Evolutionary conservation across 2,113 vertebrate genomes (phyloP).

Genomic region (Sterna hirundo): DNA sequence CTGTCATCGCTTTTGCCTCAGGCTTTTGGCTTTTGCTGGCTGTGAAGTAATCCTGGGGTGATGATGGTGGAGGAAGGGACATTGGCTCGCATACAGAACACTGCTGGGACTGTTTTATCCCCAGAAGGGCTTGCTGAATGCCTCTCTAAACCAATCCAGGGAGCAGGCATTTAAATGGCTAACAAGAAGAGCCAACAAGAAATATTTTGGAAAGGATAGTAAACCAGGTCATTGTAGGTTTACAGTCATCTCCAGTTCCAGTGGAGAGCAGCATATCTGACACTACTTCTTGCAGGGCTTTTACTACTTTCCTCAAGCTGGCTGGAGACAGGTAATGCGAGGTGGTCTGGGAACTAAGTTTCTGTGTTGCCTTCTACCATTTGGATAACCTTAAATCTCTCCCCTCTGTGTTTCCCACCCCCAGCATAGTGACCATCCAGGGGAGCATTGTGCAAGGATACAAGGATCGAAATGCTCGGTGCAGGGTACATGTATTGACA

Average conservation of each 20-base stretch:
- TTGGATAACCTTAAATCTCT: not conserved
- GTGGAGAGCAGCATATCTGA: not conserved
- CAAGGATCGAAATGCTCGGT: not conserved
- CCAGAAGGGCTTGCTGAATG: not conserved
- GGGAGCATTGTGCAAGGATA: rapidly evolving
- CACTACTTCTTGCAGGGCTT: not conserved
- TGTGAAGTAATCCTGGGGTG: not conserved
- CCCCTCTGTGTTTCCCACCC: not conserved
- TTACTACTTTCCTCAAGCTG: not conserved
- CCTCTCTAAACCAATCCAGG: not conserved
- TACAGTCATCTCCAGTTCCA: not conserved
- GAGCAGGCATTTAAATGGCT: not conserved
- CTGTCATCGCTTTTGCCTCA: not conserved
- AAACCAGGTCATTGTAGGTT: not conserved
- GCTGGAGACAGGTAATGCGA: not conserved
- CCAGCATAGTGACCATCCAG: not conserved
- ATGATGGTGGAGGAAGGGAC: not conserved
- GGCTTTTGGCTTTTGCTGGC: not conserved
- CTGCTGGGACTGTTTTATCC: not conserved
- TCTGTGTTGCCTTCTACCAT: not conserved
- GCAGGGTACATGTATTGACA: not conserved
- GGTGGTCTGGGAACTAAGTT: not conserved
- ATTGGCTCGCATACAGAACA: not conserved
- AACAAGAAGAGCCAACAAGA: not conserved
- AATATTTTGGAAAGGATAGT: not conserved